A percentile compares a stretch with the other conserved stretches of the same genome.
phyloP scores from a whole-genome alignment of 2,888 invertebrate genomes.

The Epirrhoe tristata region DNA sequence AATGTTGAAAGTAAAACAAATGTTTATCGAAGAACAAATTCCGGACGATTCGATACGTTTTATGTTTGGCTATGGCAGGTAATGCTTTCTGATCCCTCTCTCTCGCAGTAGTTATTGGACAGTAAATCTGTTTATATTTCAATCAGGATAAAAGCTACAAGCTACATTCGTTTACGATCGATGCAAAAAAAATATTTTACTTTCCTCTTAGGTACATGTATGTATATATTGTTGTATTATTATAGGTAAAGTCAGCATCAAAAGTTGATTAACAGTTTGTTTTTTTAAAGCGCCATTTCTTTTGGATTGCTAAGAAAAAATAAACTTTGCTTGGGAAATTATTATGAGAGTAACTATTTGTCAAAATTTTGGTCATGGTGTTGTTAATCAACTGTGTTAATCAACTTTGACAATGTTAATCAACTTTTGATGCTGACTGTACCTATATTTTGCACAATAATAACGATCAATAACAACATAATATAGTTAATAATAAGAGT shows the following conservation, averaged over 20 bases:
- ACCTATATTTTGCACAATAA: too few species aligned
- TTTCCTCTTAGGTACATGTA: slow-evolving; percentile 8
- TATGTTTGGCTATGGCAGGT: slow-evolving; percentile 11
- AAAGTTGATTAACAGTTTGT: too few species aligned
- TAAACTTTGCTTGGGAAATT: background rate
- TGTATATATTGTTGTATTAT: too few species aligned
- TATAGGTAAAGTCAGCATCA: too few species aligned
- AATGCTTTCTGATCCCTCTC: slow-evolving; percentile 8
- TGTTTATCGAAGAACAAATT: slow-evolving; percentile 20
- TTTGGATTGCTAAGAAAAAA: too few species aligned
- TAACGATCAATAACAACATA: too few species aligned
- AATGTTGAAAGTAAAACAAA: slow-evolving; percentile 20
- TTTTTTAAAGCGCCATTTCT: too few species aligned
- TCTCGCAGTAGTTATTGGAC: slow-evolving; percentile 21
- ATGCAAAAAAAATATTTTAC: slow-evolving; percentile 14
- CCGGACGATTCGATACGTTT: slow-evolving; percentile 19
- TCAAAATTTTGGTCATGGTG: background rate
- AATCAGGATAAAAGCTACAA: slow-evolving; percentile 23
- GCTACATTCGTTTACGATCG: slow-evolving; percentile 13
- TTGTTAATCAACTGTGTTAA: too few species aligned
- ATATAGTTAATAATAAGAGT: too few species aligned
- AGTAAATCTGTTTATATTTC: slow-evolving; percentile 30
- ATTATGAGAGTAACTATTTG: background rate
- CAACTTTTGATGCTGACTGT: too few species aligned
- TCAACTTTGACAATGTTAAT: too few species aligned